Percentiles rank a stretch among this genome's conserved stretches.
Conservation (phyloP, 2,113 vertebrate species). For the Malaclemys terrapin region DNA sequence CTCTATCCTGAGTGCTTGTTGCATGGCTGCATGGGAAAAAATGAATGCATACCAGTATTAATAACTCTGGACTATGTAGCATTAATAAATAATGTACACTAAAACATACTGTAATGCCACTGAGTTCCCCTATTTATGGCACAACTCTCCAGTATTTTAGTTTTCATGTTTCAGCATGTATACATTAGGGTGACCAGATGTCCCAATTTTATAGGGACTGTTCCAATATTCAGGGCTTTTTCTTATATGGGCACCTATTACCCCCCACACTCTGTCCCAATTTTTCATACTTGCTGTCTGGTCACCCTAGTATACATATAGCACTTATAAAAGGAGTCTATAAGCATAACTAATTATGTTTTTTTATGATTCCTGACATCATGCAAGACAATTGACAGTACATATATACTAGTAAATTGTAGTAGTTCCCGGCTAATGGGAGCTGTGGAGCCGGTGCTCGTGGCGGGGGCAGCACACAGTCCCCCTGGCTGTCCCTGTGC, state of each 20-base stretch:
- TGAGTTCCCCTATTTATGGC: neutral
- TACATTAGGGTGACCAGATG: neutral
- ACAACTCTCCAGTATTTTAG: neutral
- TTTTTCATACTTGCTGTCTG: no score
- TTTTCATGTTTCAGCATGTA: neutral
- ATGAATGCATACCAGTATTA: neutral
- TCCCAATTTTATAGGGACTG: no score
- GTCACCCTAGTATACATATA: neutral
- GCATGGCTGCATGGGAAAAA: neutral
- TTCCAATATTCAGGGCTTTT: no score
- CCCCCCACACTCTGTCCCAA: no score
- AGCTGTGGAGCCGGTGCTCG: no score
- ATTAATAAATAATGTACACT: neutral
- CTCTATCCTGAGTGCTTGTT: neutral
- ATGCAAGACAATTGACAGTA: neutral
- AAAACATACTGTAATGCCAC: neutral
- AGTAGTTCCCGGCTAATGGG: no score
- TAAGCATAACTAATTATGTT: neutral
- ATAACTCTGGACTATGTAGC: neutral
- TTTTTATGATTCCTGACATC: neutral
- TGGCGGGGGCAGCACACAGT: no score
- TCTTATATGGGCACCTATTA: no score
- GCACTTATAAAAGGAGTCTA: neutral
- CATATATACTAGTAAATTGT: no score
- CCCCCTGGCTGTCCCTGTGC: no score